A percentile compares a stretch with the other conserved stretches of the same genome.
Evolutionary conservation across 2,797 vertebrate genomes (phyloP).

Genomic region (Acestrorhynchus altus): DNA sequence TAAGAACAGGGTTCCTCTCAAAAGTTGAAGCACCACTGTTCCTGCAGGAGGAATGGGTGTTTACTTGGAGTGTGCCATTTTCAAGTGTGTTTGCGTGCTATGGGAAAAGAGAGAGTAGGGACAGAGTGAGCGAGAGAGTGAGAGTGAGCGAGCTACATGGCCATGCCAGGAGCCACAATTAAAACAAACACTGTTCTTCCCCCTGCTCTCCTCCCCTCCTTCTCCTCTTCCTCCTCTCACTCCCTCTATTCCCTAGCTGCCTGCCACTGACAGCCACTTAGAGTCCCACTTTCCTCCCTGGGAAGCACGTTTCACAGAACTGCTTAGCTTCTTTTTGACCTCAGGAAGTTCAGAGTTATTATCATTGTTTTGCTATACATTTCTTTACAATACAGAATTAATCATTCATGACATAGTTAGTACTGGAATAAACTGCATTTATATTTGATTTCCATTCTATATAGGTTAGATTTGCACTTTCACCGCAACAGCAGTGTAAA

Average conservation of each 20-base stretch:
- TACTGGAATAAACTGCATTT: not conserved
- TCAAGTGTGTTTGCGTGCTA: slow-evolving; percentile 28
- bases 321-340: not conserved
- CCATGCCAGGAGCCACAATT: slow-evolving; percentile 64
- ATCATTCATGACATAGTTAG: not conserved
- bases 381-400: not conserved
- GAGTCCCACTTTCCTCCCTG: slow-evolving; percentile 27
- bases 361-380: not conserved
- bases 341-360: not conserved
- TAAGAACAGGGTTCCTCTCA: slow-evolving; percentile 12
- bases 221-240: slow-evolving; percentile 21
- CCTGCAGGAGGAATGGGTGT: slow-evolving; percentile 36
- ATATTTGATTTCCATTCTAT: not conserved
- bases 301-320: slow-evolving; percentile 31
- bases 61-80: slow-evolving; percentile 30
- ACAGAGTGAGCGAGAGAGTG: slow-evolving; percentile 16
- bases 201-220: slow-evolving; percentile 25
- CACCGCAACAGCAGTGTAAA: too few species aligned
- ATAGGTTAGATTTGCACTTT: too few species aligned
- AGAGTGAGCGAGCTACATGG: slow-evolving; percentile 49
- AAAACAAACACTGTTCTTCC: slow-evolving; percentile 67
- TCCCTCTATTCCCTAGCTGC: slow-evolving; percentile 24
- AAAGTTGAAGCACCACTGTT: slow-evolving; percentile 36
- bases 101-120: slow-evolving; percentile 36
- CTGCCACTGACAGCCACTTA: slow-evolving; percentile 54